Evolutionary conservation across 2,888 invertebrate species (phyloP).

Genomic region (Acrobasis suavella): DNA sequence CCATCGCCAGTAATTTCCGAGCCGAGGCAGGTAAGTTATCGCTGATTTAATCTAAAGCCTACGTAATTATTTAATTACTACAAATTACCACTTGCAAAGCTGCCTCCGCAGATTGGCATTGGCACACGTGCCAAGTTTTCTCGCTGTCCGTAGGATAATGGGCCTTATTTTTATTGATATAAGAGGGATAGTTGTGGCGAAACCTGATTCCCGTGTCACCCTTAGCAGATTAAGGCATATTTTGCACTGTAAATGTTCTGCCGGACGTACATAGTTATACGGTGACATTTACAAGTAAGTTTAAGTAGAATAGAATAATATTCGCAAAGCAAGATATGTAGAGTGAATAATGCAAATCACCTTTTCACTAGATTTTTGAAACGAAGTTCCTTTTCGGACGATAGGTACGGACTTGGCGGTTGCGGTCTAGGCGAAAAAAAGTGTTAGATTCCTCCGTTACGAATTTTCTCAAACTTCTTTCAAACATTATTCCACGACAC

Average conservation of each 20-base stretch:
- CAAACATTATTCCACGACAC: too few relatives aligned
- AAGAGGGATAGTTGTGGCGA: background rate
- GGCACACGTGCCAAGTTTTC: conserved; percentile 16
- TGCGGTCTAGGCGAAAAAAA: too few relatives aligned
- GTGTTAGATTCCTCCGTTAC: too few relatives aligned
- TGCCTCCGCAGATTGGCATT: conserved; percentile 13
- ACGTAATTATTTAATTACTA: conserved; percentile 18
- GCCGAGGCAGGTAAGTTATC: conserved; percentile 5
- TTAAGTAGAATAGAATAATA: too few relatives aligned
- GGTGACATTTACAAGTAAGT: background rate
- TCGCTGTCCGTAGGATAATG: background rate
- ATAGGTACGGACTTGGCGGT: too few relatives aligned
- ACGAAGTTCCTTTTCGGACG: too few relatives aligned
- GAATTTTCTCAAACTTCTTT: too few relatives aligned
- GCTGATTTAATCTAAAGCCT: conserved; percentile 10
- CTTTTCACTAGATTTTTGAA: too few relatives aligned
- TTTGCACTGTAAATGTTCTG: background rate
- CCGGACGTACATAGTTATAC: background rate
- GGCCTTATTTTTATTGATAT: background rate
- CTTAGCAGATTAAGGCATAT: background rate
- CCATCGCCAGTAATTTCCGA: conserved; percentile 1
- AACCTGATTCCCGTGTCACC: background rate
- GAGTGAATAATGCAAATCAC: too few relatives aligned
- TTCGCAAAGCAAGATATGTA: too few relatives aligned
- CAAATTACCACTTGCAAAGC: conserved; percentile 15